phyloP scores from a whole-genome alignment of 2,888 invertebrate species.

The Tryphoninae sp. region DNA sequence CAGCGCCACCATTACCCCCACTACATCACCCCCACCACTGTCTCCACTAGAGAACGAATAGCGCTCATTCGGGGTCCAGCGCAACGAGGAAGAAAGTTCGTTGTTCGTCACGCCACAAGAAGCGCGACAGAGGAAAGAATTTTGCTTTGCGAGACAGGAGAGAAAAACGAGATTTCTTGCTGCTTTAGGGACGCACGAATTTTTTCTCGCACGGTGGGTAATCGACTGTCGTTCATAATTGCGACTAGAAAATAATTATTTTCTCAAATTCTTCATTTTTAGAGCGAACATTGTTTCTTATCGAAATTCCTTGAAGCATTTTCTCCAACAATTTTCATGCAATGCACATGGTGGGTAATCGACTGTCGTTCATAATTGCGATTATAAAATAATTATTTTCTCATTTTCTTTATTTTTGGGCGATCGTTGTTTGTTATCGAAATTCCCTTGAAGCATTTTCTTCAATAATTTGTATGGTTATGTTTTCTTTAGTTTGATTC shows the following conservation, averaged over 20 bases:
- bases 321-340: too few species aligned
- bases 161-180: slow-evolving; percentile 10
- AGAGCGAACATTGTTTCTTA: background rate
- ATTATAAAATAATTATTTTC: background rate
- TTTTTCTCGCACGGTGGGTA: slow-evolving; percentile 4
- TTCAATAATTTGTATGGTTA: too few species aligned
- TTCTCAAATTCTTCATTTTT: background rate
- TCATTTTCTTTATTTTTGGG: background rate
- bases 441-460: too few species aligned
- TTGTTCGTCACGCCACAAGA: slow-evolving; percentile 7
- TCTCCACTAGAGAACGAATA: background rate
- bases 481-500: too few species aligned
- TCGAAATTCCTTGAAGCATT: too few species aligned
- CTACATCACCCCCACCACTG: background rate
- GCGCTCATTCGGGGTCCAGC: slow-evolving; percentile 3
- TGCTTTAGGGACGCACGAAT: background rate
- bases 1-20: background rate
- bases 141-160: background rate
- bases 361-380: too few species aligned
- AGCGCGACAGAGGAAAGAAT: background rate
- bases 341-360: background rate
- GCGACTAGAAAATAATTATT: background rate
- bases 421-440: background rate
- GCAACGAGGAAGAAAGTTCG: slow-evolving; percentile 14
- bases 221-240: too few species aligned